These are phyloP conservation scores for Hypsopygia costalis DNA, from an alignment of 2,888 invertebrate species.

Conservation along the genomic window DNA sequence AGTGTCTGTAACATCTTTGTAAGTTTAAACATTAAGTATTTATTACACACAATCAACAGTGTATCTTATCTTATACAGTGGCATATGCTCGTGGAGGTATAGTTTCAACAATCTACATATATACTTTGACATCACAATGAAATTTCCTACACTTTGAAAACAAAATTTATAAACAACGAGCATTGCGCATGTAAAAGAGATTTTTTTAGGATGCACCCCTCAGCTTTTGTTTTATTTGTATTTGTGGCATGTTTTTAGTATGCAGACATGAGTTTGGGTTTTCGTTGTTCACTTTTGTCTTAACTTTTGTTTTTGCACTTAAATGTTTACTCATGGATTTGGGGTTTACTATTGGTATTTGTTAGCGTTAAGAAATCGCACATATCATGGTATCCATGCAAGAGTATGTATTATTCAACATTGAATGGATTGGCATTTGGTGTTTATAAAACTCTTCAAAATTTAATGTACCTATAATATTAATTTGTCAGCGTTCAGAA, in stretches of 20 bases:
- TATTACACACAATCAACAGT: slow-evolving; percentile 7
- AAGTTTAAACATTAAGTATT: not conserved
- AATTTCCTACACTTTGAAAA: not conserved
- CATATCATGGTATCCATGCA: too few species aligned
- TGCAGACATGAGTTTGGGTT: not conserved
- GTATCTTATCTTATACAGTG: slow-evolving; percentile 5
- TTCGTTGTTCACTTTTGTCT: slow-evolving; percentile 4
- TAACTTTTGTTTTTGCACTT: too few species aligned
- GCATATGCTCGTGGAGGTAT: slow-evolving; percentile 7
- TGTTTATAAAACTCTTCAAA: too few species aligned
- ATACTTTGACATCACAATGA: not conserved
- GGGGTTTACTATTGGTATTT: too few species aligned
- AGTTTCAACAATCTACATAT: too few species aligned
- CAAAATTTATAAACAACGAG: not conserved
- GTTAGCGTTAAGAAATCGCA: too few species aligned
- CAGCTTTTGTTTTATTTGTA: not conserved
- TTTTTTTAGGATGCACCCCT: not conserved
- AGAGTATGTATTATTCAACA: too few species aligned
- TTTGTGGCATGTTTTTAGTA: slow-evolving; percentile 2
- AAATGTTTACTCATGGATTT: too few species aligned
- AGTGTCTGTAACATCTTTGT: too few species aligned
- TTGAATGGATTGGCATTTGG: too few species aligned
- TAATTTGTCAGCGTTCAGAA: too few species aligned
- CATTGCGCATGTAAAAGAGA: slow-evolving; percentile 1
- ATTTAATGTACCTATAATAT: too few species aligned